Evolutionary conservation across 2,888 invertebrate genomes (phyloP), one percentile per base, ranked within the genome.

Genomic region (Leptopilina myrica): DNA sequence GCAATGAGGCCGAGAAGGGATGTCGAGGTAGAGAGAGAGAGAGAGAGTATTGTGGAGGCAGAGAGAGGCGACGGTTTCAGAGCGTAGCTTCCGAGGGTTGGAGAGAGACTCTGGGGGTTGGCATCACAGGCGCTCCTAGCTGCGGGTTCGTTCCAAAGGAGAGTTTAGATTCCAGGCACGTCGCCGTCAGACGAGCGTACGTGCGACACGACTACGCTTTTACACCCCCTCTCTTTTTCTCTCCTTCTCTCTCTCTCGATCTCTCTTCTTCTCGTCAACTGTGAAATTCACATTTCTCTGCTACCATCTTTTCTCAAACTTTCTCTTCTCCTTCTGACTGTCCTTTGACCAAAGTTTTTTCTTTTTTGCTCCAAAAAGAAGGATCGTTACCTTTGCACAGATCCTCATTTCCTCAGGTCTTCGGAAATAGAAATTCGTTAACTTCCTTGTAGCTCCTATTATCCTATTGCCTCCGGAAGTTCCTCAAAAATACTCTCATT

Each of bases 201-300:
- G 91, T 91, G 91, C 91, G 89, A 91, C 91, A 91, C 89, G 91
- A 91, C 91, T 91, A 91, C 91, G 91, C 91, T 91, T 91, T 91
- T 91, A 91, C 91, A 88, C 88, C 87, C 84, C 87, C 49, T 86
- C 87, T 88, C 86, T 85, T 80, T 85, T 86, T 83, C 84, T 81
- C 79, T 83, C 79, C 80, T 80, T 77, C 83, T 80, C 82, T 81
- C 83, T 83, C 84, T 81, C 83, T 83, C 84, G 82, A 81, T 81
- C 80, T 84, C 79, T 80, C 80, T 75, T 66, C 80, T 73, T 75
- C 76, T 75, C 65, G 76, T 77, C 78, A 14, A 53, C 66, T 46
- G 66, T 43, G 46, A 66, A 66, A 66, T 66, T 66, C 66, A 66
- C 69, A 69, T 59, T 73, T 73, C 56, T 59, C 73, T 56, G 56